Conservation (phyloP, 2,888 invertebrate genomes). For the Ernsta delagoae region DNA sequence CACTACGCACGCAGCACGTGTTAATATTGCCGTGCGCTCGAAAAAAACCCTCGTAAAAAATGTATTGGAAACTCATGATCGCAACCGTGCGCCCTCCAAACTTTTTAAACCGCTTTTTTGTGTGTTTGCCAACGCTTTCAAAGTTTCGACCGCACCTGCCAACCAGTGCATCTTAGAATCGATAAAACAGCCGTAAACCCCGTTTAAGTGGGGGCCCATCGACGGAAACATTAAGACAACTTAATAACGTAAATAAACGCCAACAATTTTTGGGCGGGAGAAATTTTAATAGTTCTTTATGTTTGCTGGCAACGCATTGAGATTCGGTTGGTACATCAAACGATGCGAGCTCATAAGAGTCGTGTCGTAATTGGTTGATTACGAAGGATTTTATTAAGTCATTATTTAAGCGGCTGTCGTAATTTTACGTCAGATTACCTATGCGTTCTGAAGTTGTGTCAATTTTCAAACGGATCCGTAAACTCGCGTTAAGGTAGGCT, state of each 20-base stretch:
- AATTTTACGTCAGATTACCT: not conserved
- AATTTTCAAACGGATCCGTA: not conserved
- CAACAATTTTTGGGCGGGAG: slow-evolving; percentile 45
- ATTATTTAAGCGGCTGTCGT: not conserved
- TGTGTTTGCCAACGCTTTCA: slow-evolving; percentile 16
- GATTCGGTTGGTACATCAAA: not conserved
- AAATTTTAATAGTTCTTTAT: slow-evolving; percentile 22
- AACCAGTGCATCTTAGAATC: slow-evolving; percentile 52
- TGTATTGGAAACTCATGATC: slow-evolving; percentile 57
- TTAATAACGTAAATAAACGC: slow-evolving; percentile 56
- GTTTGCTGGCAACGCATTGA: not conserved
- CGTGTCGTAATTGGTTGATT: not conserved
- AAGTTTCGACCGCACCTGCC: slow-evolving; percentile 53
- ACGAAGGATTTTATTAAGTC: not conserved
- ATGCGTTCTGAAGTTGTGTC: too few relatives aligned
- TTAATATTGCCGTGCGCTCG: slow-evolving; percentile 49
- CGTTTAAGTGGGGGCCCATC: slow-evolving; percentile 71
- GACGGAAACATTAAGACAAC: slow-evolving; percentile 62
- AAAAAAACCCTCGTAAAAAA: slow-evolving; percentile 48
- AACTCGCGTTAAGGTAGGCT: not conserved
- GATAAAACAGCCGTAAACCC: slow-evolving; percentile 54
- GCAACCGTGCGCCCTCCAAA: slow-evolving; percentile 43
- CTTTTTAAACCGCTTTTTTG: slow-evolving; percentile 47
- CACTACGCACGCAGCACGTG: slow-evolving; percentile 64
- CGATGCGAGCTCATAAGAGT: slow-evolving; percentile 9